Conservation (phyloP, 2,888 invertebrate species). For the Gnatocerus cornutus region DNA sequence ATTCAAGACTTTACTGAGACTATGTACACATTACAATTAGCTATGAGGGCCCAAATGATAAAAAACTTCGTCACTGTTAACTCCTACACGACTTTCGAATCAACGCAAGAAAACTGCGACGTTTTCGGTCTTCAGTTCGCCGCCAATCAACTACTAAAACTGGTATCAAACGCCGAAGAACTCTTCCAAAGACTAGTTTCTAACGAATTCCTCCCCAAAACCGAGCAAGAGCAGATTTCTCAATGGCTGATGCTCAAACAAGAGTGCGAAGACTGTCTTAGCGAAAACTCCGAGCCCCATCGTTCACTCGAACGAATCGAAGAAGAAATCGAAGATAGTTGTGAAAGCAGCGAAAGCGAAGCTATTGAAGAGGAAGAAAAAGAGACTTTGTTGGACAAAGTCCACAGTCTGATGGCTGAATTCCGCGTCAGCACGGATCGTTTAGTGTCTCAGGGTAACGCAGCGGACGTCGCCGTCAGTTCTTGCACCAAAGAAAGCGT, state of each 20-base stretch:
- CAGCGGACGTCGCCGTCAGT: constrained; percentile 49
- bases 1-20: constrained; percentile 81
- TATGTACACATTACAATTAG: constrained; percentile 80
- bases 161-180: constrained; percentile 89
- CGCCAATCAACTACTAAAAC: constrained; percentile 86
- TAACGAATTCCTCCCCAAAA: constrained; percentile 80
- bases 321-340: constrained; percentile 71
- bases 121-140: constrained; percentile 87
- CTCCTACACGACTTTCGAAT: constrained; percentile 71
- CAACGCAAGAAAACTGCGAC: constrained; percentile 67
- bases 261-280: constrained; percentile 89
- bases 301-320: constrained; percentile 75
- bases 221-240: constrained; percentile 84
- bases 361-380: constrained; percentile 61
- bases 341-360: constrained; percentile 61
- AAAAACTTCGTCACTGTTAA: constrained; percentile 83
- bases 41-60: constrained; percentile 79
- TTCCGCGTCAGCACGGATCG: constrained; percentile 82
- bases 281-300: constrained; percentile 73
- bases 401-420: constrained; percentile 82
- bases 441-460: constrained; percentile 72
- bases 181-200: constrained; percentile 84
- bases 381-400: constrained; percentile 80
- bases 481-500: constrained; percentile 62
- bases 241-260: constrained; percentile 90